Evolutionary conservation across 2,113 vertebrate species (phyloP), one percentile per base, ranked within the genome.

Genomic region (Tachysurus fulvidraco): DNA sequence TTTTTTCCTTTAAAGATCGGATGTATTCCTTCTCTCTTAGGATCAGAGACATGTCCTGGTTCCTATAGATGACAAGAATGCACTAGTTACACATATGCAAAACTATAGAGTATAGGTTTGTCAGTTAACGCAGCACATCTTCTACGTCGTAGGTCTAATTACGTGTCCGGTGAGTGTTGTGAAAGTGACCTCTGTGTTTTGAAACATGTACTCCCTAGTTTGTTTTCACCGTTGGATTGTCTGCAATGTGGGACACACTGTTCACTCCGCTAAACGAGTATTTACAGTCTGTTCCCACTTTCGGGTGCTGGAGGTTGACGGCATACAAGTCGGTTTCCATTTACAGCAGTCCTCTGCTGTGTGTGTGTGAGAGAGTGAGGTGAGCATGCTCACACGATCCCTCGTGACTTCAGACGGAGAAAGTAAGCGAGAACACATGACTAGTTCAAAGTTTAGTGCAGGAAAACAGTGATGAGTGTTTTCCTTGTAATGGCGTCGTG

Each of bases 401-500:
- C 89, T 89, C 83, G 86, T 90, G 89, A 90, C 86, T 80, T 74
- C 50, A 50, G 30, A 52, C 73, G 81, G 85, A 44, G 60, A 57
- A 60, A 52, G 69, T 28, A 36, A 80, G 85, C 9, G 62, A 83
- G 69, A 78, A 46, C 89, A 87, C 89, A 87, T 90, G 89, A 90
- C 88, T 69, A 23, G 60, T 90, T 87, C 81, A 60, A 83, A 84
- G 60, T 65, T 83, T 74, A 84, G 54, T 55, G 87, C 78, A 87
- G 71, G 50, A 46, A 71, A 71, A 82, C 59, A 80, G 83, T 81
- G 80, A 54, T 54, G 73, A 76, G 74, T 77, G 46, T 77, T 54
- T 71, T 44, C 54, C 41, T 69, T 57, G 76, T 71, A 86, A 83
- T 85, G 81, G 85, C 36, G 28, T 81, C 80, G 69, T 89, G 57